phyloP scores from a whole-genome alignment of 2,888 invertebrate species.

The Agrochola lychnidis region DNA sequence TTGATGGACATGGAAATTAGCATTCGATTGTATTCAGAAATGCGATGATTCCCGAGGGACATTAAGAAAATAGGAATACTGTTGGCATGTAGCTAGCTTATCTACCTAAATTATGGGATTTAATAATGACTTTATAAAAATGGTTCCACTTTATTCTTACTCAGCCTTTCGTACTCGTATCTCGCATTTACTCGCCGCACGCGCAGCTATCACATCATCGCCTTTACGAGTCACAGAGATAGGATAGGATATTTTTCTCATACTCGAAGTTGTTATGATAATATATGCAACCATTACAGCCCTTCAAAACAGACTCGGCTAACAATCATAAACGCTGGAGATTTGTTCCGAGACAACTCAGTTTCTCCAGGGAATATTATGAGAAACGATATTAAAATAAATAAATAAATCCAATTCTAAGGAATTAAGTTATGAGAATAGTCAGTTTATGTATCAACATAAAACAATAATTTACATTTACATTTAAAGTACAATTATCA shows the following conservation, averaged over 20 bases:
- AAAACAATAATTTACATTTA: neutral
- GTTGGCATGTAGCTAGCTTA: neutral
- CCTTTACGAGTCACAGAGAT: neutral
- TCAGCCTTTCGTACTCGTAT: neutral
- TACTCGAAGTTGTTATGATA: slow-evolving; percentile 40
- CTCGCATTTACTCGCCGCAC: neutral
- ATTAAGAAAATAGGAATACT: too few relatives aligned
- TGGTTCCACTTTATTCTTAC: neutral
- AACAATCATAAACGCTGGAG: slow-evolving; percentile 54
- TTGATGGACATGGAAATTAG: too few relatives aligned
- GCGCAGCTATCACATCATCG: neutral
- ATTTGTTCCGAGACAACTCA: slow-evolving; percentile 37
- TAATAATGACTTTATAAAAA: neutral
- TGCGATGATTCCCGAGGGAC: too few relatives aligned
- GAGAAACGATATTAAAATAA: slow-evolving; percentile 41
- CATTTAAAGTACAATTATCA: too few relatives aligned
- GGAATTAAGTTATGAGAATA: neutral
- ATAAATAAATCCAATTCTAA: neutral
- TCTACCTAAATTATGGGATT: neutral
- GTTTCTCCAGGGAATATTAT: slow-evolving; percentile 36
- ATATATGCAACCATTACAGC: slow-evolving; percentile 54
- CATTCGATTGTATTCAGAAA: too few relatives aligned
- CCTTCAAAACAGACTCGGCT: slow-evolving; percentile 53
- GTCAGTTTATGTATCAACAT: neutral
- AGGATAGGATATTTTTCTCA: slow-evolving; percentile 28